Base-by-base conservation (phyloP, 1,140 invertebrate genomes). In the Drosophila pandora region DNA sequence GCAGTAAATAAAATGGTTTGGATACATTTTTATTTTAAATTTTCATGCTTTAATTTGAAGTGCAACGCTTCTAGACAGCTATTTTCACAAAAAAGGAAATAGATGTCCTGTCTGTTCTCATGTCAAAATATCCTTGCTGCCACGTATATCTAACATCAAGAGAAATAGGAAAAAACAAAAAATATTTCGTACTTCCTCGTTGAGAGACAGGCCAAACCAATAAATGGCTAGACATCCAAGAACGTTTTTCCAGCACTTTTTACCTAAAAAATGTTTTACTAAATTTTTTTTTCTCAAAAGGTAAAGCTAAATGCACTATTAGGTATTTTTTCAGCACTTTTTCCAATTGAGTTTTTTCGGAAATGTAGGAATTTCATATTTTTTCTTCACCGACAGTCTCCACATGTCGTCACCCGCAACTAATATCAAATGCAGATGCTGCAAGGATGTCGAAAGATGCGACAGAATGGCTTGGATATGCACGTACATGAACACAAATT, bases 361-460 rank as follows among this genome's bases (percentile, higher is more conserved):
- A 37, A 37, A 1, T 37, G 34, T 12, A 37, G 3, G 12, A 37
- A 12, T 37, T 37, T 37, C 34, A 37, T 37, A 43, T 43, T 43
- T 43, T 43, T 43, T 17, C 7, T 2, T 21, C 41, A 21, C 17
- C 17, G 5, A 21, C 41, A 5, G 41, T 6, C 34, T 37, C 41
- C 13, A 13, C 41, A 43, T 17, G 17, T 17, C n/a, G 41, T 21
- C 41, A 43, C 41, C 17, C n/a, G n/a, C 41, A 21, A 9, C n/a
- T 43, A 43, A 43, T 43, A 43, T 43, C 41, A 43, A 43, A 43
- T 43, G 41, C 41, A 43, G 41, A 8, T 43, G 41, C 41, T 21
- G 41, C 41, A 43, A 17, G 41, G n/a, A 43, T 43, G 41, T 43
- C 41, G 41, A 43, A 43, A 21, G 41, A 21, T 43, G 41, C 13